Conservation (phyloP, 2,888 invertebrate genomes). For the Conus canariensis region DNA sequence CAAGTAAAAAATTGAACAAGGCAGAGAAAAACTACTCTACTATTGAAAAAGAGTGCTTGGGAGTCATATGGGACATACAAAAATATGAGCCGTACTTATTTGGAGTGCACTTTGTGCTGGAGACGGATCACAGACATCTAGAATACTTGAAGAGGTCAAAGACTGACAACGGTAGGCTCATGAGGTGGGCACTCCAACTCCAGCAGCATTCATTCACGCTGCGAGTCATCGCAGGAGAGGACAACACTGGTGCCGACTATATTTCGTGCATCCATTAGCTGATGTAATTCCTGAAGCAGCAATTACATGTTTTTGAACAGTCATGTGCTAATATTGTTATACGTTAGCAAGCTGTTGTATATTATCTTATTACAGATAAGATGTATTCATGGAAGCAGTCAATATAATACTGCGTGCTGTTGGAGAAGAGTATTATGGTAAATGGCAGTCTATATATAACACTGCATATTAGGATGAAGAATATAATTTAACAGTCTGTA, state of each 20-base stretch:
- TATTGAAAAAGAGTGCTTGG: slow-evolving; percentile 14
- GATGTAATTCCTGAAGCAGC: too few species aligned
- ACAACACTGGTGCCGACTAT: not conserved
- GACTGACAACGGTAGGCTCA: not conserved
- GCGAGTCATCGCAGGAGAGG: not conserved
- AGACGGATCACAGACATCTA: not conserved
- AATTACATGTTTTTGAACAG: too few species aligned
- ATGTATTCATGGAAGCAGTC: too few species aligned
- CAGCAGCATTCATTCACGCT: not conserved
- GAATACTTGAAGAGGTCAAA: not conserved
- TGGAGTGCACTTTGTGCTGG: not conserved
- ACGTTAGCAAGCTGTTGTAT: too few species aligned
- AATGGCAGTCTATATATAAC: too few species aligned
- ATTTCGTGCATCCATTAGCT: too few species aligned
- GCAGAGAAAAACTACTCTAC: slow-evolving; percentile 17
- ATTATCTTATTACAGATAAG: too few species aligned
- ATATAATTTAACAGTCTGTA: too few species aligned
- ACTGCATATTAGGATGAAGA: too few species aligned
- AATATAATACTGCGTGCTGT: too few species aligned
- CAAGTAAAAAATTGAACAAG: not conserved
- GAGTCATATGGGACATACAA: not conserved
- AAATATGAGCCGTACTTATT: not conserved
- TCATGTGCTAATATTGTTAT: too few species aligned
- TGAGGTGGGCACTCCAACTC: not conserved
- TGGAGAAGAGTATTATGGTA: too few species aligned